These are phyloP conservation scores for Zygogramma bicolorata DNA, from an alignment of 2,888 invertebrate genomes.

Conservation along the genomic window DNA sequence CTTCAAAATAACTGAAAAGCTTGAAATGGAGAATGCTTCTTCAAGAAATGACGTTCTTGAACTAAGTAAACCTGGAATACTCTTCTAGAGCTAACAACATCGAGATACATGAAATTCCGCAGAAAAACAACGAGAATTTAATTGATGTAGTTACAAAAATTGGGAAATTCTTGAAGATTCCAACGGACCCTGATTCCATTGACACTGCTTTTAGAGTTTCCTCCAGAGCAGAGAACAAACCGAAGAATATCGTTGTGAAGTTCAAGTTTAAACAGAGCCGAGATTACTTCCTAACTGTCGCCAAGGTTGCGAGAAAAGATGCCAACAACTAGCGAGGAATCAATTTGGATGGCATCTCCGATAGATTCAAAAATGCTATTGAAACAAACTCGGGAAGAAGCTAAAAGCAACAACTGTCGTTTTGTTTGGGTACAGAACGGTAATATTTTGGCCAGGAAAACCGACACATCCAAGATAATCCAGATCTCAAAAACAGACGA, in stretches of 20 bases:
- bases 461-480: constrained; percentile 23
- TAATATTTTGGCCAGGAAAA: constrained; percentile 20
- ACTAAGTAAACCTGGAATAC: constrained; percentile 17
- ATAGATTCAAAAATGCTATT: constrained; percentile 24
- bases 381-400: constrained; percentile 20
- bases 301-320: constrained; percentile 16
- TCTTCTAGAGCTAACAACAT: constrained; percentile 16
- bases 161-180: constrained; percentile 5
- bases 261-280: constrained; percentile 4
- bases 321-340: constrained; percentile 20
- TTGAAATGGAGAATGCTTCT: constrained; percentile 7
- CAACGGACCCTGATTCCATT: constrained; percentile 1
- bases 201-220: constrained; percentile 27
- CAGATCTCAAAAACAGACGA: constrained; percentile 14
- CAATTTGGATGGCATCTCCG: constrained; percentile 25
- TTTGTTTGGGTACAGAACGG: constrained; percentile 33
- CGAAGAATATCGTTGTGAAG: constrained; percentile 6
- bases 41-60: not conserved
- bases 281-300: constrained; percentile 25
- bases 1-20: constrained; percentile 1
- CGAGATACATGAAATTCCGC: constrained; percentile 18
- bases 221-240: constrained; percentile 12
- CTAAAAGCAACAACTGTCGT: constrained; percentile 21
- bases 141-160: constrained; percentile 15
- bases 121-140: constrained; percentile 15